Percentiles rank a stretch among this genome's conserved stretches.
These are phyloP conservation scores for Cyclophora punctaria DNA, from an alignment of 2,888 invertebrate genomes.

Conservation along the genomic window DNA sequence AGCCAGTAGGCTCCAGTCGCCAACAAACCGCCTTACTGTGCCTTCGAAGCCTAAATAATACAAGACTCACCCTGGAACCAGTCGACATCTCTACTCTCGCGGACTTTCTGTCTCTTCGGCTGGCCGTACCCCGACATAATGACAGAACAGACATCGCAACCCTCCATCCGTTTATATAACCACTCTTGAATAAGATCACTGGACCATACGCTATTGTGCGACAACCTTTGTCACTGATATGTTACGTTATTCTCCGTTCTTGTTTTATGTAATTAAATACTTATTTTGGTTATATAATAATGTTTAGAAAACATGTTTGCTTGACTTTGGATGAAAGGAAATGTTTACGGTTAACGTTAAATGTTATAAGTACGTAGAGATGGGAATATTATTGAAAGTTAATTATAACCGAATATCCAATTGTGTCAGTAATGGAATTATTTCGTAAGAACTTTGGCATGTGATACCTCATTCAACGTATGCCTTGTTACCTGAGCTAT, in stretches of 20 bases:
- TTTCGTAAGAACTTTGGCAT: too few relatives aligned
- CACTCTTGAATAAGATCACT: constrained; percentile 44
- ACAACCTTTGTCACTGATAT: constrained; percentile 16
- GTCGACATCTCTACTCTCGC: constrained; percentile 44
- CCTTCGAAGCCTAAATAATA: too few relatives aligned
- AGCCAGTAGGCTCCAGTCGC: neutral
- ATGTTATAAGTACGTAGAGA: too few relatives aligned
- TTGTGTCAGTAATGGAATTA: too few relatives aligned
- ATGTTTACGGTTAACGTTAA: too few relatives aligned
- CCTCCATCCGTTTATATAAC: constrained; percentile 43
- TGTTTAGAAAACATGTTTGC: too few relatives aligned
- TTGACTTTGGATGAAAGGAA: too few relatives aligned
- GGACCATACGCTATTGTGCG: constrained; percentile 24
- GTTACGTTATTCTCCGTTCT: constrained; percentile 3
- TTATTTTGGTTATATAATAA: neutral
- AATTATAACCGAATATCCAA: too few relatives aligned
- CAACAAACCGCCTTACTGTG: too few relatives aligned
- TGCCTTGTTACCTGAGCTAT: too few relatives aligned
- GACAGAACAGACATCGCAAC: constrained; percentile 12
- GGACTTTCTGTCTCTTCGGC: constrained; percentile 55
- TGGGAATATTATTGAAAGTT: too few relatives aligned
- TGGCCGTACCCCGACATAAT: constrained; percentile 49
- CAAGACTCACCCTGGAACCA: constrained; percentile 53
- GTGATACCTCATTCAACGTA: too few relatives aligned
- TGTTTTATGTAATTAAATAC: constrained; percentile 10